Conservation (phyloP, 2,888 invertebrate genomes). For the Agriopis leucophaearia region DNA sequence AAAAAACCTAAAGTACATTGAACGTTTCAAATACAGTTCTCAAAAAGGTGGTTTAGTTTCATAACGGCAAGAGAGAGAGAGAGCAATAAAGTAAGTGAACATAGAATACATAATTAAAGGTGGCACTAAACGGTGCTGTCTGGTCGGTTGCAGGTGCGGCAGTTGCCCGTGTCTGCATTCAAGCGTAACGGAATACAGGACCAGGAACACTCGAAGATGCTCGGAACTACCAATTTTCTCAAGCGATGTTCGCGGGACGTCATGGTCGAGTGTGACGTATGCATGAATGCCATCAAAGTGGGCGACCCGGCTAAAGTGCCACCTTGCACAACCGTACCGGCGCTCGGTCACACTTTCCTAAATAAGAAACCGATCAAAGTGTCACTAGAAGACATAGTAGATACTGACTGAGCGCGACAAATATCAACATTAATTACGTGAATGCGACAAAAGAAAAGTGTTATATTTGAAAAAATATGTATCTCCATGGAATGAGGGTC, state of each 20-base stretch:
- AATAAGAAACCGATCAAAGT: slow-evolving; percentile 73
- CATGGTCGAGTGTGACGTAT: slow-evolving; percentile 66
- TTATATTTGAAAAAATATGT: slow-evolving; percentile 44
- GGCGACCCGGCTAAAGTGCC: slow-evolving; percentile 73
- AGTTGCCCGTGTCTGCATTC: slow-evolving; percentile 76
- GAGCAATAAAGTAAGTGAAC: slow-evolving; percentile 15
- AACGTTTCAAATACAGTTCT: slow-evolving; percentile 12
- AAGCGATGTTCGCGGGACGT: slow-evolving; percentile 71
- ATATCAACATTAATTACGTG: slow-evolving; percentile 21
- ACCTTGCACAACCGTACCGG: slow-evolving; percentile 46
- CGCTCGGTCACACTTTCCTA: slow-evolving; percentile 52
- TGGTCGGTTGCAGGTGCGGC: slow-evolving; percentile 78
- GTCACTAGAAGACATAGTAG: slow-evolving; percentile 68
- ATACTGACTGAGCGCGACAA: slow-evolving; percentile 55
- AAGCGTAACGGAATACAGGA: slow-evolving; percentile 83
- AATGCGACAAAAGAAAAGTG: slow-evolving; percentile 27
- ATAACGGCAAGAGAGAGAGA: not conserved
- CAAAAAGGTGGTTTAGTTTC: slow-evolving; percentile 20
- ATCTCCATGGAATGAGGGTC: slow-evolving; percentile 46
- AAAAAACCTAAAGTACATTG: slow-evolving; percentile 17
- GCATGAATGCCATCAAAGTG: slow-evolving; percentile 57
- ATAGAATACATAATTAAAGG: slow-evolving; percentile 21
- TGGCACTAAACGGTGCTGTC: slow-evolving; percentile 63
- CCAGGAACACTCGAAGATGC: slow-evolving; percentile 74
- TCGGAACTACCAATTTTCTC: slow-evolving; percentile 76